Percentiles rank a stretch among this genome's conserved stretches.
These are phyloP conservation scores for Pseudachorutes palmiensis DNA, from an alignment of 1,140 invertebrate genomes.

Conservation along the genomic window DNA sequence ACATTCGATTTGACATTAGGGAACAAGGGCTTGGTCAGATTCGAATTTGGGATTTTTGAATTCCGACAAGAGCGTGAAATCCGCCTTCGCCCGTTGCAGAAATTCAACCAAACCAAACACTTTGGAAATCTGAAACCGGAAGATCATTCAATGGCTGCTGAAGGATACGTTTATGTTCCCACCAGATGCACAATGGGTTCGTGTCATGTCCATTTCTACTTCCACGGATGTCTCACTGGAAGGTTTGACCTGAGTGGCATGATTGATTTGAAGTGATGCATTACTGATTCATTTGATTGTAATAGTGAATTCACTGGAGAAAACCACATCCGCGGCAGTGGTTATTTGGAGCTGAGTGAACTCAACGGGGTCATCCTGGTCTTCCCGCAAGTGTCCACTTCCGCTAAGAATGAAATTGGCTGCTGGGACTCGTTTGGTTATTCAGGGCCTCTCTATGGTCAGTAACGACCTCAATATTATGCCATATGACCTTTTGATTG, in stretches of 20 bases:
- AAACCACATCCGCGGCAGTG: slow-evolving; percentile 28
- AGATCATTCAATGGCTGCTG: not conserved
- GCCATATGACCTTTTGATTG: not conserved
- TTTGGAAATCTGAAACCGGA: not conserved
- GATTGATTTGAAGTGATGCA: too few relatives aligned
- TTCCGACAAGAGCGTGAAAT: not conserved
- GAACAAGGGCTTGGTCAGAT: not conserved
- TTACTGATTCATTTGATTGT: too few relatives aligned
- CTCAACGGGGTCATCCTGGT: slow-evolving; percentile 30
- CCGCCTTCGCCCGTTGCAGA: not conserved
- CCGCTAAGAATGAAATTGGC: slow-evolving; percentile 23
- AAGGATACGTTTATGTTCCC: slow-evolving; percentile 10
- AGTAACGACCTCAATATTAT: not conserved
- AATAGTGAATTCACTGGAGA: slow-evolving; percentile 35
- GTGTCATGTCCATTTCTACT: slow-evolving; percentile 7
- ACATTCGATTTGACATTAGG: not conserved
- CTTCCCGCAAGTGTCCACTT: slow-evolving; percentile 26
- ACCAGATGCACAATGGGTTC: not conserved
- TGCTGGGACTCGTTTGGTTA: slow-evolving; percentile 25
- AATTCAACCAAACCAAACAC: slow-evolving; percentile 1
- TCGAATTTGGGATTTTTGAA: not conserved
- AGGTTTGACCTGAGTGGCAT: not conserved
- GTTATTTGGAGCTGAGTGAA: slow-evolving; percentile 31
- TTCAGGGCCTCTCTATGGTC: slow-evolving; percentile 20
- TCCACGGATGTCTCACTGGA: slow-evolving; percentile 8